Evolutionary conservation across 1,140 invertebrate species (phyloP).

Genomic region (Ganaspis sp.): DNA sequence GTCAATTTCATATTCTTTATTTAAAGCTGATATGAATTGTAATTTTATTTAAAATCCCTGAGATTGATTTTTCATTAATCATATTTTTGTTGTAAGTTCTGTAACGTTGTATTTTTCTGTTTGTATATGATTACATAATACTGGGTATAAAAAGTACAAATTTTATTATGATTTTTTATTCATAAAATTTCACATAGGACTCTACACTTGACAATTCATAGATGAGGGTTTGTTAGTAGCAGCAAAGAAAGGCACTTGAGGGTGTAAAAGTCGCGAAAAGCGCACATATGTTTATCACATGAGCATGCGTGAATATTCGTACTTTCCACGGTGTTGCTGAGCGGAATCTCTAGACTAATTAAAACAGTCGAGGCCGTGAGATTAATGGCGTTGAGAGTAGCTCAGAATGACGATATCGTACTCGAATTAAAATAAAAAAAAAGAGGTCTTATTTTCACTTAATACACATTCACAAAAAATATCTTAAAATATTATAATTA

Average conservation of each 20-base stretch:
- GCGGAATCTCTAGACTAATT: slow-evolving; percentile 25
- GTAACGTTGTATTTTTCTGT: too few relatives aligned
- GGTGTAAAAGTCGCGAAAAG: slow-evolving; percentile 7
- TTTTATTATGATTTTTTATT: neutral
- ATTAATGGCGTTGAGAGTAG: neutral
- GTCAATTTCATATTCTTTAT: too few relatives aligned
- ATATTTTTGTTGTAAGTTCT: too few relatives aligned
- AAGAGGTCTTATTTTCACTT: too few relatives aligned
- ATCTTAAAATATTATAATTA: too few relatives aligned
- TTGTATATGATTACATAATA: too few relatives aligned
- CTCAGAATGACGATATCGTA: neutral
- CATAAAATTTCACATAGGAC: neutral
- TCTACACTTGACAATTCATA: neutral
- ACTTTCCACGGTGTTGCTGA: neutral
- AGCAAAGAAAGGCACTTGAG: neutral
- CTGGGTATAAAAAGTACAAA: neutral
- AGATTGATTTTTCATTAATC: too few relatives aligned
- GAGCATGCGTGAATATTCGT: slow-evolving; percentile 17
- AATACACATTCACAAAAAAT: too few relatives aligned
- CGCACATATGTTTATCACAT: slow-evolving; percentile 17
- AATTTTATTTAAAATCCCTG: too few relatives aligned
- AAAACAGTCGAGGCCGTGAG: neutral
- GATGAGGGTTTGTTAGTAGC: slow-evolving; percentile 1
- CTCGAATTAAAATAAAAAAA: neutral
- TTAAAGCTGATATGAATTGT: too few relatives aligned